phyloP scores from a whole-genome alignment of 2,888 invertebrate genomes.

The Phania funesta region DNA sequence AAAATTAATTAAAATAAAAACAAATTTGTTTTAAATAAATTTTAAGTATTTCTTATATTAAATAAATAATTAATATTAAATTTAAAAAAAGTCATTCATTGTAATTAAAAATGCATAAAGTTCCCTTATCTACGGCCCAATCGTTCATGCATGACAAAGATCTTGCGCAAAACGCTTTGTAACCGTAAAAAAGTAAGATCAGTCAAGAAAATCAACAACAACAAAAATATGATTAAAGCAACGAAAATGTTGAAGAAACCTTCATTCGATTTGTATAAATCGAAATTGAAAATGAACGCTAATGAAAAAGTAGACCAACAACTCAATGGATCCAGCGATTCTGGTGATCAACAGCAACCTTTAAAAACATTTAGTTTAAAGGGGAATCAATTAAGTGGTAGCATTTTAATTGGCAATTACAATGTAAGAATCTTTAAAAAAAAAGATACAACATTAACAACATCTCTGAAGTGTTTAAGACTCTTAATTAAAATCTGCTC shows the following conservation, averaged over 20 bases:
- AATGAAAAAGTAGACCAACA: conserved; percentile 62
- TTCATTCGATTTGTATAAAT: conserved; percentile 71
- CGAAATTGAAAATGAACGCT: conserved; percentile 75
- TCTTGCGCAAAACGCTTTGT: conserved; percentile 67
- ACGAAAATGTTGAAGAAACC: conserved; percentile 74
- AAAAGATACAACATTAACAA: not conserved
- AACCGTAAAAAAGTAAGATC: conserved; percentile 47
- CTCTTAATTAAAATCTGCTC: no score
- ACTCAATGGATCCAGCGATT: conserved; percentile 18
- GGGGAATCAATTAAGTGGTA: conserved; percentile 89
- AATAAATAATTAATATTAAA: conserved; percentile 13
- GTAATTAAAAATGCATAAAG: conserved; percentile 64
- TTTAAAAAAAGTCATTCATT: not conserved
- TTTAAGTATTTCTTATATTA: not conserved
- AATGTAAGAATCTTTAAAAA: conserved; percentile 83
- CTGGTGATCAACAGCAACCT: conserved; percentile 73
- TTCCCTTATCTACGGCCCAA: conserved; percentile 48
- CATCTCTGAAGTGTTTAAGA: no score
- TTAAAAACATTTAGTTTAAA: conserved; percentile 88
- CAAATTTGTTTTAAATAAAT: not conserved
- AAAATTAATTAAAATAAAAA: conserved; percentile 8
- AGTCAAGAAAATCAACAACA: conserved; percentile 10
- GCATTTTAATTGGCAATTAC: conserved; percentile 91
- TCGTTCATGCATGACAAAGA: conserved; percentile 72
- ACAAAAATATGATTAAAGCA: conserved; percentile 73